phyloP scores from a whole-genome alignment of 2,797 vertebrate genomes.

The Ispidina picta region DNA sequence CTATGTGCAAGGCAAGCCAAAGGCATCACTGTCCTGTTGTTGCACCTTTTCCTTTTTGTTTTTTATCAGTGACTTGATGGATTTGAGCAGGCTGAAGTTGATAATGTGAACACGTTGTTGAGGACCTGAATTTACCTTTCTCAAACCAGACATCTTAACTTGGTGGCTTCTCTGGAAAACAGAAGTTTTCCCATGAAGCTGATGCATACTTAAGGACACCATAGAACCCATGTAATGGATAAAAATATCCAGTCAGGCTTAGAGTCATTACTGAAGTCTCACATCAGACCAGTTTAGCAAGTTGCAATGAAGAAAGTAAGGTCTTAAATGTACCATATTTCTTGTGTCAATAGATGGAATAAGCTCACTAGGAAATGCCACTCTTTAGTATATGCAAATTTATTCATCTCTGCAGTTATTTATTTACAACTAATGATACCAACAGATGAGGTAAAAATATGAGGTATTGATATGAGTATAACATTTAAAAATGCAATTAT shows the following conservation, averaged over 20 bases:
- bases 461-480: constrained; percentile 81
- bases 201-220: neutral
- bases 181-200: neutral
- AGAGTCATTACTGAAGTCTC: neutral
- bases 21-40: neutral
- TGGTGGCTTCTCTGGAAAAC: neutral
- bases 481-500: constrained; percentile 74
- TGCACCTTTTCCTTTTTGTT: neutral
- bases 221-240: neutral
- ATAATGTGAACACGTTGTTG: neutral
- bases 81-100: neutral
- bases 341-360: neutral
- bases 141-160: neutral
- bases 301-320: neutral
- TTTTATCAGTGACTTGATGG: neutral
- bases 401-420: constrained; percentile 76
- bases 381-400: constrained; percentile 74
- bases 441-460: constrained; percentile 82
- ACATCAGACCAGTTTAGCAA: neutral
- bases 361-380: neutral
- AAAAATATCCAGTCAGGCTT: neutral
- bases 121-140: neutral
- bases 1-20: neutral
- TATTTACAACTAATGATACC: constrained; percentile 79
- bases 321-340: neutral